These are phyloP conservation scores for Myiagra hebetior DNA, from an alignment of 2,113 vertebrate genomes.

Conservation along the genomic window DNA sequence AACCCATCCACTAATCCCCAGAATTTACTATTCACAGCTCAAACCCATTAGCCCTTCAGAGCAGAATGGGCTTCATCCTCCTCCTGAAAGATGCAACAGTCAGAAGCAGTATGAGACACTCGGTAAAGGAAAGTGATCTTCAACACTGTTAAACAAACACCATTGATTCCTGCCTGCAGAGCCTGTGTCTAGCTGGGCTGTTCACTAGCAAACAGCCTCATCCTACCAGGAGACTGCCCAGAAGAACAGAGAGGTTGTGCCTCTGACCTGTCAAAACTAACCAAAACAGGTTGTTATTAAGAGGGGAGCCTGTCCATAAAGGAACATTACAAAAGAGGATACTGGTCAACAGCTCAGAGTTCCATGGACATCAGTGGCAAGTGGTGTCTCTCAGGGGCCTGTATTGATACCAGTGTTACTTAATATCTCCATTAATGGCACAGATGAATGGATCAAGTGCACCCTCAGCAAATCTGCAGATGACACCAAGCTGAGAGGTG, in stretches of 20 bases:
- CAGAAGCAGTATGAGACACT: background rate
- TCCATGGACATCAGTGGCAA: background rate
- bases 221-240: background rate
- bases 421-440: background rate
- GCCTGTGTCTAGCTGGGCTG: background rate
- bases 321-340: background rate
- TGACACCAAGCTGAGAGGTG: background rate
- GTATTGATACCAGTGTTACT: background rate
- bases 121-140: background rate
- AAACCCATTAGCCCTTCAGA: conserved; percentile 23
- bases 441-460: background rate
- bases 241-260: background rate
- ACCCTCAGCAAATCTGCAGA: background rate
- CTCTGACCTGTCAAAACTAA: background rate
- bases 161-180: background rate
- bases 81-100: background rate
- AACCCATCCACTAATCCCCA: conserved; percentile 54
- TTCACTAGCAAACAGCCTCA: background rate
- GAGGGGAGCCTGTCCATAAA: background rate
- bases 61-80: background rate
- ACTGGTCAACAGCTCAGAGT: background rate
- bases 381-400: background rate
- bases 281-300: background rate
- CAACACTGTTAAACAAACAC: background rate
- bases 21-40: conserved; percentile 49